Conservation (phyloP, 2,797 vertebrate species). For the Myoxocephalus aenaeus region DNA sequence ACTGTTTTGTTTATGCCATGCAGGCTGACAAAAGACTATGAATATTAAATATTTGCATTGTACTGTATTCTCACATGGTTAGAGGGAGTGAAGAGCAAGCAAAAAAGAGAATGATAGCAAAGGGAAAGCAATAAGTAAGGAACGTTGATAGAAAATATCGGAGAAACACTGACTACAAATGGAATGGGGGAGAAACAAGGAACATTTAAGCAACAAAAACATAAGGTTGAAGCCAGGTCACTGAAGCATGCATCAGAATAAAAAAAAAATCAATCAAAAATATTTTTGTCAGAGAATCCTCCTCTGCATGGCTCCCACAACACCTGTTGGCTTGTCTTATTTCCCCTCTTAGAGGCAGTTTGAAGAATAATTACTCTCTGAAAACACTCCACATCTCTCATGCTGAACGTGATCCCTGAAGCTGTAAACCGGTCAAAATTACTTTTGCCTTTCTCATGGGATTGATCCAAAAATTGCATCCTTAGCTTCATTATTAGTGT, state of each 20-base stretch:
- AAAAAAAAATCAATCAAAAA: slow-evolving; percentile 3
- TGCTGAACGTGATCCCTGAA: slow-evolving; percentile 35
- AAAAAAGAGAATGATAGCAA: slow-evolving; percentile 4
- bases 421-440: slow-evolving; percentile 50
- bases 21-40: slow-evolving; percentile 5
- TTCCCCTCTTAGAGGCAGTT: slow-evolving; percentile 8
- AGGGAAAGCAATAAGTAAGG: not conserved
- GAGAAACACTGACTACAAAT: not conserved
- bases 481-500: slow-evolving; percentile 36
- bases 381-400: slow-evolving; percentile 28
- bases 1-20: slow-evolving; percentile 20
- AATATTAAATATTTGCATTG: slow-evolving; percentile 16
- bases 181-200: not conserved
- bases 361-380: slow-evolving; percentile 47
- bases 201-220: slow-evolving; percentile 12
- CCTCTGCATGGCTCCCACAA: slow-evolving; percentile 14
- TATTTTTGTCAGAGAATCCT: not conserved
- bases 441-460: slow-evolving; percentile 43
- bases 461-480: slow-evolving; percentile 43
- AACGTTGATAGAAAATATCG: not conserved
- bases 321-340: slow-evolving; percentile 30
- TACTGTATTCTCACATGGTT: not conserved
- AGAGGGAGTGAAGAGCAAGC: not conserved
- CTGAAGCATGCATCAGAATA: not conserved
- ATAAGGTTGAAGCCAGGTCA: not conserved